Base-by-base conservation (phyloP, 1,140 invertebrate species). In the Apocrypta bakeri region DNA sequence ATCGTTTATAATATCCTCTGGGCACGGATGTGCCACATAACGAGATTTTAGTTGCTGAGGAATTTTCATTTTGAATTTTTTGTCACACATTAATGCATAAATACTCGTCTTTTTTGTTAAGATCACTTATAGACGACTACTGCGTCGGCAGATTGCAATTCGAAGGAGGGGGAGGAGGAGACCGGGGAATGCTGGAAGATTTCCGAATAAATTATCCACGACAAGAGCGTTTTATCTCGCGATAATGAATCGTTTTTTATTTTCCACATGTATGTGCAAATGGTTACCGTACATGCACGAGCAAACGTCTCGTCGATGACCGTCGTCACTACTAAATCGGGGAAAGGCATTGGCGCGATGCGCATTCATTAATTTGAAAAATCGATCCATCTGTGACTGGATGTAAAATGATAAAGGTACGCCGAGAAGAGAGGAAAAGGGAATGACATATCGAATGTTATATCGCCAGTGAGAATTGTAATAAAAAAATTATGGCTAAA, bases 141-240 rank as follows among this genome's bases (percentile, higher is more conserved):
- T 48, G 21, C 42, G 48, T 56, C 21, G 31, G 33, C 31, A 61
- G 7, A 68, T 68, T 78, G 14, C 68, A 33, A 68, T 66, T 14
- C 48, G 1, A 2, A 6, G 61, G 29, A 31, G 21, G 9, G 69
- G 17, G 17, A n/a, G n/a, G n/a, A n/a, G n/a, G n/a, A n/a, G n/a
- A n/a, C n/a, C n/a, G n/a, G n/a, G n/a, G n/a, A n/a, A n/a, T 42
- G 42, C 33, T 27, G 31, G 31, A 79, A 72, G 64, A 61, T 71
- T 79, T 79, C 14, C 29, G 56, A 80, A 73, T 80, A 64, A 73
- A 73, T 73, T 72, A 37, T 37, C 29, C 21, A 71, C 37, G 69
- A 71, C 33, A 71, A 33, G 17, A 72, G 25, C 48, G 24, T 61
- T 71, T 63, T 80, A 73, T 64, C 21, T 24, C 27, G 21, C 9